Percentiles rank a stretch among this genome's conserved stretches.
These are phyloP conservation scores for Aselliscus stoliczkanus DNA, from an alignment of 2,797 vertebrate genomes.

Conservation along the genomic window DNA sequence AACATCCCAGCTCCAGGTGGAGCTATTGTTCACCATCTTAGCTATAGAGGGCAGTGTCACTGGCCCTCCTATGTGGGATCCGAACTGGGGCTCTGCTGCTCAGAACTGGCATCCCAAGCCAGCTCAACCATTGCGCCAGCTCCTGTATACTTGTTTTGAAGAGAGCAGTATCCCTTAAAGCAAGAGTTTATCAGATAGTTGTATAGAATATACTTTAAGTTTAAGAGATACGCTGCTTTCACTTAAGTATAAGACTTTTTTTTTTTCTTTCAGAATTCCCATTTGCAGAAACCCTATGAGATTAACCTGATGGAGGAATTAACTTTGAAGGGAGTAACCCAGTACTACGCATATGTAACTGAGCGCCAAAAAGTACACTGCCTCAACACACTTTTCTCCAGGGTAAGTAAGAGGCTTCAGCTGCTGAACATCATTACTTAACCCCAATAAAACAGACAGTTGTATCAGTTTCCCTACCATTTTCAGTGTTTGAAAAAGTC, in stretches of 20 bases:
- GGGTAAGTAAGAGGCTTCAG: conserved; percentile 84
- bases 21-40: too few relatives aligned
- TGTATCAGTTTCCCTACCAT: neutral
- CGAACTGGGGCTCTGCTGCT: too few relatives aligned
- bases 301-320: conserved; percentile 99
- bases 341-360: conserved; percentile 99
- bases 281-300: conserved; percentile 99
- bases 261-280: conserved; percentile 86
- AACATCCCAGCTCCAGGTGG: too few relatives aligned
- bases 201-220: accelerated
- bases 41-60: too few relatives aligned
- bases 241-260: neutral
- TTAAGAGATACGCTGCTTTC: neutral
- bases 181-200: neutral
- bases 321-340: conserved; percentile 98
- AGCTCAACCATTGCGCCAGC: too few relatives aligned
- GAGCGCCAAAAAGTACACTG: conserved; percentile 99
- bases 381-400: conserved; percentile 98
- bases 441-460: neutral
- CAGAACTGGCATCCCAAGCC: too few relatives aligned
- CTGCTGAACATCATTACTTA: neutral
- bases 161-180: neutral
- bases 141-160: neutral
- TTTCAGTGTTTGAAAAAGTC: neutral
- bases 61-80: too few relatives aligned